Base-by-base conservation (phyloP, 35 echinoderm and acorn worm species). In the Heliocidaris tuberculata region DNA sequence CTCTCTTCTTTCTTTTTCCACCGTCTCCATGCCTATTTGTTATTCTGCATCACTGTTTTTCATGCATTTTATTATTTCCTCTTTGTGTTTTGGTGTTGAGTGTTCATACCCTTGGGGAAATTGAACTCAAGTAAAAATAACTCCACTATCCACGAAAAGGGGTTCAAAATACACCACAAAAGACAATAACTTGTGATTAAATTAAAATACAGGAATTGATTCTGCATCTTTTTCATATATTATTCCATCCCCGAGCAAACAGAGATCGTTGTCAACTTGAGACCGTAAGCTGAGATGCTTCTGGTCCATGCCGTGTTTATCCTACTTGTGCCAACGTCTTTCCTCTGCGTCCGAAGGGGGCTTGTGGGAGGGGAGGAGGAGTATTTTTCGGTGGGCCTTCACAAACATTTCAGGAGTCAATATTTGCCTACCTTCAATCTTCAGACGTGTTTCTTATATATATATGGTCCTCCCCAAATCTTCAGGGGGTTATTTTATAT, bases 341-440 rank as follows among this genome's bases (percentile, higher is more conserved):
- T 78, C 21, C 65, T 5, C 27, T 78, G 21, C 65, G 6, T n/a
- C 65, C 65, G 27, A 6, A n/a, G 65, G 21, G 52, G 65, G 65
- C 65, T 78, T 78, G 6, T 78, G 65, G 65, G 65, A 78, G 65
- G 65, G 65, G 65, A 78, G 19, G 65, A 78, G 65, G 65, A 0
- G 65, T 4, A n/a, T 78, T 78, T 78, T 78, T 21, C 35, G 65
- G 65, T 21, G 65, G 21, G n/a, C 27, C 65, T 6, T 78, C 65
- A 78, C 65, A 78, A 27, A 78, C 65, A 78, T 78, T 78, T 78
- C 65, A 78, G 65, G 21, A 78, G 65, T 78, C 65, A 78, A 78
- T 78, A 78, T 78, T 78, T 78, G 65, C 27, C 27, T 78, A 7
- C 21, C 65, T 21, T 78, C 17, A 4, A 78, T 78, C 61, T 71